Evolutionary conservation across 2,113 vertebrate species (phyloP).

Genomic region (Ctenodactylus gundi): DNA sequence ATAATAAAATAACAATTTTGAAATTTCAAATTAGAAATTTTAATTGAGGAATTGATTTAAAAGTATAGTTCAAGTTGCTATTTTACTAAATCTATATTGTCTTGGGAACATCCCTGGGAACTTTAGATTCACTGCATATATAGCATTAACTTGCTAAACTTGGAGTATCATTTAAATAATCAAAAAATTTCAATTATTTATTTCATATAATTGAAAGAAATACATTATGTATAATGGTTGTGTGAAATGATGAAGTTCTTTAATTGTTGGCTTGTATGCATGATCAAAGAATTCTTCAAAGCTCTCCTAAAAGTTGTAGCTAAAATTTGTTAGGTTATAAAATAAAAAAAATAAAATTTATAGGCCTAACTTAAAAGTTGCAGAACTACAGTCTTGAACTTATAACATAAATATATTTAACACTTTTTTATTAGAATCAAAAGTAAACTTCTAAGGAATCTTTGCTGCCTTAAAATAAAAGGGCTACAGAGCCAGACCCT

Average conservation of each 20-base stretch:
- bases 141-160: neutral
- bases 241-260: neutral
- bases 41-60: neutral
- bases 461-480: neutral
- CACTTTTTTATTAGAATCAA: neutral
- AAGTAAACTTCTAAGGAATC: neutral
- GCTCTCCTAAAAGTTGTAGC: neutral
- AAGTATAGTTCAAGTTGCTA: neutral
- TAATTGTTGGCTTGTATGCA: neutral
- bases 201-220: slow-evolving; percentile 28
- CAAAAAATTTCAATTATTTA: neutral
- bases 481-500: too few relatives aligned
- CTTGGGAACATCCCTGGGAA: neutral
- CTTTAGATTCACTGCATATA: neutral
- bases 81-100: neutral
- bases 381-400: neutral
- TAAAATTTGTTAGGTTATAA: neutral
- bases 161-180: slow-evolving; percentile 8
- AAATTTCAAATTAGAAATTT: neutral
- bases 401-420: neutral
- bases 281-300: neutral
- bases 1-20: neutral
- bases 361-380: slow-evolving; percentile 14
- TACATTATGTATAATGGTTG: neutral
- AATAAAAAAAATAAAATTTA: neutral